Conservation (phyloP, 2,888 invertebrate genomes). For the Chironomus tentans region DNA sequence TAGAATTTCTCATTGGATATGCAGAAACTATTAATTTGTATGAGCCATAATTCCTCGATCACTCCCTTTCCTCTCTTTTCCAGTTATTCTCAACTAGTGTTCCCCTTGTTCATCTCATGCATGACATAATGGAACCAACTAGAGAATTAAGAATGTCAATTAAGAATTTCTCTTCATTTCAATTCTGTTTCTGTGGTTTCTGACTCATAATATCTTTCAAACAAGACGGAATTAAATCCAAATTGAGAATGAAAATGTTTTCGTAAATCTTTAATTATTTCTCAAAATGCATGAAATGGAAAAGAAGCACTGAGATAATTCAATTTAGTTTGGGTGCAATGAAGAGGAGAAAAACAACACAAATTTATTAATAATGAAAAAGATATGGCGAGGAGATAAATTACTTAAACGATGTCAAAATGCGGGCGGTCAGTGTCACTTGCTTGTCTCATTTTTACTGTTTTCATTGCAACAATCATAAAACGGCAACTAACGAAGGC, state of each 20-base stretch:
- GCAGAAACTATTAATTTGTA: constrained; percentile 24
- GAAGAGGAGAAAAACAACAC: background rate
- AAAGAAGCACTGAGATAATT: no score
- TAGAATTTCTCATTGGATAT: constrained; percentile 12
- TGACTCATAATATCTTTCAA: background rate
- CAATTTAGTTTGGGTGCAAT: no score
- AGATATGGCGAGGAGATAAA: background rate
- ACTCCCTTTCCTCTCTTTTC: background rate
- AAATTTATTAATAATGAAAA: background rate
- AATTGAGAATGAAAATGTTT: background rate
- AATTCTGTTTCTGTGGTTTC: background rate
- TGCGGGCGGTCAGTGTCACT: background rate
- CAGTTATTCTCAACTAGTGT: background rate
- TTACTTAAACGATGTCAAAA: background rate
- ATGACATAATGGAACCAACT: background rate
- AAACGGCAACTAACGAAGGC: background rate
- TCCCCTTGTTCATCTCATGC: background rate
- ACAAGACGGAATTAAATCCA: background rate
- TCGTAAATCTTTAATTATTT: background rate
- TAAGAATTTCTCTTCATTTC: background rate
- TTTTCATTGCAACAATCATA: background rate
- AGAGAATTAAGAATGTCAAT: background rate
- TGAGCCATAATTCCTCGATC: constrained; percentile 10
- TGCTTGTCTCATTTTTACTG: background rate
- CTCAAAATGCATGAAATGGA: background rate